Base-by-base conservation (phyloP, 2,113 vertebrate genomes). In the Coptodon rendalli region DNA sequence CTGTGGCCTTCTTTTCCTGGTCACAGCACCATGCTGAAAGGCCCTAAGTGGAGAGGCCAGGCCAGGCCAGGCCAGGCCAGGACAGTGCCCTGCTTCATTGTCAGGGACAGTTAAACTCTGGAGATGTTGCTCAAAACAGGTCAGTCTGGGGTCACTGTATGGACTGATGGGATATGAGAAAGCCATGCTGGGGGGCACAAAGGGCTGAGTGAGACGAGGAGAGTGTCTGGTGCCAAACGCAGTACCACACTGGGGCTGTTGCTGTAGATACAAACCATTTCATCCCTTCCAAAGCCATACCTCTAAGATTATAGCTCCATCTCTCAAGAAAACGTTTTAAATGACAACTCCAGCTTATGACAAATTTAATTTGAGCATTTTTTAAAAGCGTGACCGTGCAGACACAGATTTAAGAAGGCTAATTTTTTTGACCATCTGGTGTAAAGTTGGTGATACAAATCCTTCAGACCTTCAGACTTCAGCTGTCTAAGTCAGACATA, bases 51-150 rank as follows among this genome's bases (percentile, higher is more conserved):
- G 53, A 86, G 81, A 84, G 89, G 91, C 86, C 86, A 76, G 83
- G 56, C 48, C 85, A 84, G 89, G 91, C 86, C 86, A 76, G 83
- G 56, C 48, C 85, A 6, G 79, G 86, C 81, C 86, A 19, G 38
- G 79, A 61, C 83, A 43, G 97, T 96, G 96, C 96, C 96, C 97
- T 91, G 89, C 96, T 79, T 83, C 84, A 97, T 98, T 98, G 97
- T 98, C 96, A 96, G 96, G 97, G 97, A 98, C 97, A 98, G 97
- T 97, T 97, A 97, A 96, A 97, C 97, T 97, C 97, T 97, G 97
- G 97, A 97, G 96, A 97, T 97, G 97, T 96, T 52, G 95, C 95
- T 97, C 96, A 97, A 97, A 97, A 96, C 96, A 95, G 97, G 97
- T 98, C 97, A 97, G 96, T 95, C 95, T 95, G 6, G 96, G 97